Evolutionary conservation across 2,888 invertebrate species (phyloP), one percentile per base, ranked within the genome.

Genomic region (Nymphalis polychloros): DNA sequence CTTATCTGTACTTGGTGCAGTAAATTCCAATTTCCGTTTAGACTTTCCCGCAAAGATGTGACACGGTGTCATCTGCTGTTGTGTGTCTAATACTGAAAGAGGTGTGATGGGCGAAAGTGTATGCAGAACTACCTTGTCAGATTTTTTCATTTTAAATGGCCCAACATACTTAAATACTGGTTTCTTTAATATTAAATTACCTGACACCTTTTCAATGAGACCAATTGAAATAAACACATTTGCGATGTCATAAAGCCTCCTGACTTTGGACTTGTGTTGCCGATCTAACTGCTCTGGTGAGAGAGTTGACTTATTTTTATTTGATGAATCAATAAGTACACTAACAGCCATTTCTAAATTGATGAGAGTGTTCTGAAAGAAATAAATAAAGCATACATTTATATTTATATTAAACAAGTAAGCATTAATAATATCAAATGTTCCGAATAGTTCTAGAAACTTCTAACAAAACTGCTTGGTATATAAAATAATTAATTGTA

Each of bases 181-280:
- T 81, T 95, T 95, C 77, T 94, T 93, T 77, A 94, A 90, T 83
- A 86, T 93, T 86, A 87, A 93, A 75, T 93, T 92, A 76, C 94
- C 93, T 69, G 94, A 93, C 70, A 95, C 94, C 84, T 96, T 96
- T 81, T 94, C 93, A 80, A 96, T 95, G 75, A 96, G 93, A 76
- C 94, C 94, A 82, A 96, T 94, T 71, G 96, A 95, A 74, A 95
- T 95, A 77, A 96, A 93, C 74, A 96, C 95, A 86, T 96, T 96
- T 69, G 96, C 96, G 77, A 96, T 96, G 84, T 96, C 96, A 85
- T 96, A 96, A 46, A 96, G 91, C 74, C 96, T 93, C 70, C 96
- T 93, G 71, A 95, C 94, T 91, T 95, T 95, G 46, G 95, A 95
- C 89, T 94, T 93, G 85, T 93, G 93, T 77, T 93, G 93, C 27